phyloP scores from a whole-genome alignment of 2,888 invertebrate species.

The Dynastes maya region DNA sequence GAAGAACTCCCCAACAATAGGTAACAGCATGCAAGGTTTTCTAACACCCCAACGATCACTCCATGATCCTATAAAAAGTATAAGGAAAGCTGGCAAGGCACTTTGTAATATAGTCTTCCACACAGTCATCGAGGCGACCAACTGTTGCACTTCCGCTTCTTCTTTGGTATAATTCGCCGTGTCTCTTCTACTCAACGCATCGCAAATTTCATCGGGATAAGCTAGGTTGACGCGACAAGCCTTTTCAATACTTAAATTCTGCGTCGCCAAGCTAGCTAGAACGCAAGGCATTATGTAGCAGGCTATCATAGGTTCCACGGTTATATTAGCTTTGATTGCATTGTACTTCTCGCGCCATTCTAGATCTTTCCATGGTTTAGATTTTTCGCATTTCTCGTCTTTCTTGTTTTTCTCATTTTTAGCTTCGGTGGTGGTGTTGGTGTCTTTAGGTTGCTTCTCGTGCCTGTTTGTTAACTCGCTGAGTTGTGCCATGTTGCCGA shows the following conservation, averaged over 20 bases:
- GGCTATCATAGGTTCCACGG: constrained; percentile 84
- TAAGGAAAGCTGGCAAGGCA: constrained; percentile 84
- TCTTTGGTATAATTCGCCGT: constrained; percentile 78
- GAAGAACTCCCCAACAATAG: constrained; percentile 85
- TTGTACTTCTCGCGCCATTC: constrained; percentile 72
- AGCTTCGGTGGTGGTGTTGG: constrained; percentile 3
- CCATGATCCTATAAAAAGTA: constrained; percentile 88
- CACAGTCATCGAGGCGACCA: constrained; percentile 86
- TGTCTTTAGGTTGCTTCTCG: constrained; percentile 41
- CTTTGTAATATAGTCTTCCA: constrained; percentile 92
- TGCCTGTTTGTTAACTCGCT: constrained; percentile 38
- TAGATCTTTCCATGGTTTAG: constrained; percentile 47
- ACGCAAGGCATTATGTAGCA: constrained; percentile 80
- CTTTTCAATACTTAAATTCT: constrained; percentile 89
- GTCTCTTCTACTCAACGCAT: constrained; percentile 82
- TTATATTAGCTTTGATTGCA: constrained; percentile 77
- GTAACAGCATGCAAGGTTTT: constrained; percentile 88
- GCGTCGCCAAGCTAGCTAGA: constrained; percentile 83
- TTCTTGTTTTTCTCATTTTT: constrained; percentile 40
- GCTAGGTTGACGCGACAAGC: constrained; percentile 88
- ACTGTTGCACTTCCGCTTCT: constrained; percentile 78
- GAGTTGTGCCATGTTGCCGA: constrained; percentile 47
- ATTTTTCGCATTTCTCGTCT: constrained; percentile 39
- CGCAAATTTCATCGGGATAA: constrained; percentile 82
- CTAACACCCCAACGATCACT: constrained; percentile 80